Base-by-base conservation (phyloP, 2,888 invertebrate genomes). In the Tuta absoluta region DNA sequence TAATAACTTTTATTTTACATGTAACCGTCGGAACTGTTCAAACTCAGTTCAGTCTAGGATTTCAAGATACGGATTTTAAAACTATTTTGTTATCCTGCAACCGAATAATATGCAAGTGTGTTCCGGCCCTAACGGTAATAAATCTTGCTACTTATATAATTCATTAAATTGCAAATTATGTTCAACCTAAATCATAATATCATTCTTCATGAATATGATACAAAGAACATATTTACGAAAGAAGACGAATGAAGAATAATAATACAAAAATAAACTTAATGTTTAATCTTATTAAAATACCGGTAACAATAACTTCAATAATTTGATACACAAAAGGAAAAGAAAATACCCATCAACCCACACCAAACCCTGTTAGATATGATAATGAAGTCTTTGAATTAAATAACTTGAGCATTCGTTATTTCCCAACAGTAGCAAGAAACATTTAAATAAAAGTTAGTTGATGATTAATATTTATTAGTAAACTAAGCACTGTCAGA, bases 401-500 rank as follows among this genome's bases (percentile, higher is more conserved):
- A 82, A 84, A 79, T 85, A 73, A 75, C 81, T 81, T 74, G 74
- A 73, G 78, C 77, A 78, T 79, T 75, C 72, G 76, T 80, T 78
- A 82, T 82, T 80, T 81, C 78, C 75, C 77, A 76, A 86, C 90
- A 79, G 91, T 89, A 88, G 90, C 89, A 82, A 84, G 86, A 84
- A 88, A 79, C 82, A 85, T 86, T 90, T 86, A 82, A 84, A 82
- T 84, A 81, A 82, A 79, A 84, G 73, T 88, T 84, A 85, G 79
- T 77, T 72, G 81, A 76, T 85, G 82, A 89, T 89, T 88, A 88
- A 88, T 87, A 89, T 89, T 87, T 87, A 89, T 88, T 80, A 87
- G 75, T 71, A 65, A 72, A 76, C 71, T 74, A 72, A 73, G 71
- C 71, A 74, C 71, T 71, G 76, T 74, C 73, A 71, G 71, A 67